Percentiles rank a stretch among this genome's conserved stretches.
Evolutionary conservation across 2,888 invertebrate genomes (phyloP).

Genomic region (Diadromus collaris): DNA sequence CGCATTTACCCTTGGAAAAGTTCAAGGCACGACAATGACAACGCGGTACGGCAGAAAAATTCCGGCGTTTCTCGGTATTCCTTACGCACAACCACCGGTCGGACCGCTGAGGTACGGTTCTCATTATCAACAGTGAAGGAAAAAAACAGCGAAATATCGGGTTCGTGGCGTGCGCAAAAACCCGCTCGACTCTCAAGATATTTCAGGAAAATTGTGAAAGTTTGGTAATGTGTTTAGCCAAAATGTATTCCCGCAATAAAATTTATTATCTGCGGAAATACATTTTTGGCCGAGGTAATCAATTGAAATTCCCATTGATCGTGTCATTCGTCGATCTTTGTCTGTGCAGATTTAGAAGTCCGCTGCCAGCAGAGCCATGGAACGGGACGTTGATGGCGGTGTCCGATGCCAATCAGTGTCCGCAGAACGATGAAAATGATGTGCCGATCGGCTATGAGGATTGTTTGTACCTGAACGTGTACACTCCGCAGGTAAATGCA

Average conservation of each 20-base stretch:
- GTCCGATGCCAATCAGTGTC: conserved; percentile 56
- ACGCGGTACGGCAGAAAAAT: conserved; percentile 56
- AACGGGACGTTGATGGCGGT: conserved; percentile 56
- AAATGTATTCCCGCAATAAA: no score
- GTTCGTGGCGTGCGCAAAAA: no score
- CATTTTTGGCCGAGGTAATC: no score
- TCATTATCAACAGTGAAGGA: background rate
- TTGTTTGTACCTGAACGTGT: conserved; percentile 62
- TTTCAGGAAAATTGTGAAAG: no score
- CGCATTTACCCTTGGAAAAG: conserved; percentile 50
- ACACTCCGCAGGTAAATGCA: conserved; percentile 61
- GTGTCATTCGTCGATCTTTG: background rate
- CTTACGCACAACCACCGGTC: conserved; percentile 63
- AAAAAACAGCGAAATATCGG: no score
- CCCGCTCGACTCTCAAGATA: no score
- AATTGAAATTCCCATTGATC: background rate
- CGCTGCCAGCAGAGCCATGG: conserved; percentile 64
- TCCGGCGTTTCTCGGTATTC: conserved; percentile 62
- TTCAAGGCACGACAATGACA: conserved; percentile 51
- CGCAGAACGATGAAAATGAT: conserved; percentile 53
- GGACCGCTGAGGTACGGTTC: conserved; percentile 56
- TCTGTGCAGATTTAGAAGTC: conserved; percentile 63
- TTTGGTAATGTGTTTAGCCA: no score
- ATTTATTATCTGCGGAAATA: no score
- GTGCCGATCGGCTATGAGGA: conserved; percentile 57